phyloP scores from a whole-genome alignment of 2,113 vertebrate species.

The Colistium nudipinnis region DNA sequence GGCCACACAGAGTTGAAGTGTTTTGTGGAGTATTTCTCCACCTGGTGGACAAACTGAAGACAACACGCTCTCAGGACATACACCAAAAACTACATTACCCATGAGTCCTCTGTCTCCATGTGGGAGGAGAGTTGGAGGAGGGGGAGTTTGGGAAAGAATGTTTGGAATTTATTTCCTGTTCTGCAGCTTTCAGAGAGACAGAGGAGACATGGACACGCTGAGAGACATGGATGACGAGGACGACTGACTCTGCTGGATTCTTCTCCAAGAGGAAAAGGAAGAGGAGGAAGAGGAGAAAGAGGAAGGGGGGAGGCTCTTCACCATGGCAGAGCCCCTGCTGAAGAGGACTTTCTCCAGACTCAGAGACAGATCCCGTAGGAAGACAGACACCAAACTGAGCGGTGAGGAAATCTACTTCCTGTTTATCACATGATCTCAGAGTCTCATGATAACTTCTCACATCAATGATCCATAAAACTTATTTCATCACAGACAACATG shows the following conservation, averaged over 20 bases:
- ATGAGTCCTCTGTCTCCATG: background rate
- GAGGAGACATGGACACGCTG: constrained; percentile 6
- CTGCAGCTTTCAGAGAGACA: constrained; percentile 33
- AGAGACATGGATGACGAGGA: constrained; percentile 21
- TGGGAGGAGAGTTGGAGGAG: constrained; percentile 15
- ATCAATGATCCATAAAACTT: too few species aligned
- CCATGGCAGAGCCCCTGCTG: constrained; percentile 72
- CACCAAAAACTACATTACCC: constrained; percentile 53
- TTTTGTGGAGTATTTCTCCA: constrained; percentile 46
- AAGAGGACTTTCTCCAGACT: constrained; percentile 73
- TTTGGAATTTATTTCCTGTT: constrained; percentile 76
- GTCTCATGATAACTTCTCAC: too few species aligned
- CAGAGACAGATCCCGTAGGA: constrained; percentile 56
- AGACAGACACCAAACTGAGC: constrained; percentile 52
- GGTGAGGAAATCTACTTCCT: constrained; percentile 45
- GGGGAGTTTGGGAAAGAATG: constrained; percentile 76
- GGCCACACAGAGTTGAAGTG: too few species aligned
- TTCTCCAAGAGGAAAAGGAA: background rate
- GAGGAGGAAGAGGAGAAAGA: constrained; percentile 11
- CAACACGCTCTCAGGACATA: background rate
- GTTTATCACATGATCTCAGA: background rate
- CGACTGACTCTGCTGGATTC: constrained; percentile 33
- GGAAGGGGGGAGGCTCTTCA: background rate
- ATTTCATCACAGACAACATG: too few species aligned
- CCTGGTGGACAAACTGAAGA: constrained; percentile 21